Conservation (phyloP, 1,140 invertebrate species). For the Vanessa atalanta region DNA sequence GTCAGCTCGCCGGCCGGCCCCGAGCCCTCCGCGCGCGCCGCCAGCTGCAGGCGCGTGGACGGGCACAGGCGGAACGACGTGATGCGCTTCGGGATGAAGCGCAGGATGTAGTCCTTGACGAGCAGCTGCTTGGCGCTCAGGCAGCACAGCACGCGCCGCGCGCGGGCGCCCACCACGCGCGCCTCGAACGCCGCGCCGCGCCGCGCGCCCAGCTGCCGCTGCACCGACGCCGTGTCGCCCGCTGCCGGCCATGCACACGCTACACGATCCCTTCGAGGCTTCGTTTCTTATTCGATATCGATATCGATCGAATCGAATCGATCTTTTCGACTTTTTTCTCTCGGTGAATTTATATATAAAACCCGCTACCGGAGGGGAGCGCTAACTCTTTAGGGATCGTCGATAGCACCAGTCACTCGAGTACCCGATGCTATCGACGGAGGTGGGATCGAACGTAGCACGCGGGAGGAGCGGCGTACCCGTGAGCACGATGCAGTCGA, state of each 20-base stretch:
- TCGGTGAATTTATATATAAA: too few relatives aligned
- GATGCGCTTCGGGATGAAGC: conserved; percentile 94
- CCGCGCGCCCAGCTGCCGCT: conserved; percentile 92
- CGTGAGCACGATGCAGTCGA: conserved; percentile 94
- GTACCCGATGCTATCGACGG: too few relatives aligned
- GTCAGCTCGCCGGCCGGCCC: conserved; percentile 83
- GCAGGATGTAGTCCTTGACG: conserved; percentile 95
- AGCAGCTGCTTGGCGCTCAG: conserved; percentile 91
- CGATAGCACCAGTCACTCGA: too few relatives aligned
- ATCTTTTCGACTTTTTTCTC: too few relatives aligned
- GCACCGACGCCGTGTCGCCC: conserved; percentile 90
- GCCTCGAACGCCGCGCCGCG: conserved; percentile 92
- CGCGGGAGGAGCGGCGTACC: neutral
- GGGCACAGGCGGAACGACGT: conserved; percentile 96
- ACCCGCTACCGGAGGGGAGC: too few relatives aligned
- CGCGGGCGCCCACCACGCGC: conserved; percentile 83
- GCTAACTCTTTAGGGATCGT: too few relatives aligned
- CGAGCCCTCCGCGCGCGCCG: conserved; percentile 68
- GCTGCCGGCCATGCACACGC: conserved; percentile 75
- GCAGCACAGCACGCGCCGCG: conserved; percentile 93
- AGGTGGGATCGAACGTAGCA: too few relatives aligned
- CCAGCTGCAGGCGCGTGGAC: conserved; percentile 81
- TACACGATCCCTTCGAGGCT: too few relatives aligned
- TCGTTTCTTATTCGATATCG: too few relatives aligned
- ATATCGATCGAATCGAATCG: too few relatives aligned